Percentiles rank a stretch among this genome's conserved stretches.
Conservation (phyloP, 2,888 invertebrate genomes). For the Apodemia zela region DNA sequence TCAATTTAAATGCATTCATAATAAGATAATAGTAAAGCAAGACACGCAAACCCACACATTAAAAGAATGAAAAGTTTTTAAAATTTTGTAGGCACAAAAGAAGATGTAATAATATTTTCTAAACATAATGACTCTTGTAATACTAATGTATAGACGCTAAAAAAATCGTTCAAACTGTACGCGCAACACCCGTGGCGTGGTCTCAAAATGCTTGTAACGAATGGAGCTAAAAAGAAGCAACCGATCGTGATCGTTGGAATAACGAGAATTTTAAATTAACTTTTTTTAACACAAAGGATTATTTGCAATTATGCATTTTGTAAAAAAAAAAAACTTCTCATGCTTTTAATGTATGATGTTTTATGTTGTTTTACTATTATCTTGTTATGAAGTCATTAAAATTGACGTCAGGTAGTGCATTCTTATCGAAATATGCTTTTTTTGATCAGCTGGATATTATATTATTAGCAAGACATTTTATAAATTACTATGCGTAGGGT, state of each 20-base stretch:
- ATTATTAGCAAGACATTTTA: no score
- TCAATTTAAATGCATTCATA: conserved; percentile 18
- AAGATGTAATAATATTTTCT: no score
- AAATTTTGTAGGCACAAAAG: no score
- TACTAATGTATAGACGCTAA: no score
- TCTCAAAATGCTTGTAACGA: conserved; percentile 36
- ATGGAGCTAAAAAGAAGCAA: conserved; percentile 37
- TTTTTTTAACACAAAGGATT: conserved; percentile 25
- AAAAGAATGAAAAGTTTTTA: conserved; percentile 8
- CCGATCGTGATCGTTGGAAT: conserved; percentile 39
- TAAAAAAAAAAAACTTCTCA: conserved; percentile 18
- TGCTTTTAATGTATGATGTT: conserved; percentile 10
- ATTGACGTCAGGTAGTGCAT: conserved; percentile 7
- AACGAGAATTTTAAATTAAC: conserved; percentile 42
- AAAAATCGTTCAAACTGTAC: neutral
- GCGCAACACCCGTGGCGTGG: neutral
- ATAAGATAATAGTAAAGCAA: conserved; percentile 17
- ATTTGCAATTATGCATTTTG: conserved; percentile 21
- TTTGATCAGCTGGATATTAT: no score
- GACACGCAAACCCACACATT: conserved; percentile 1
- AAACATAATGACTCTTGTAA: no score
- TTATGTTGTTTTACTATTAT: conserved; percentile 19
- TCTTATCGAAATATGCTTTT: conserved; percentile 19
- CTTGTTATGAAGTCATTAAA: conserved; percentile 20
- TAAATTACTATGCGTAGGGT: no score